phyloP scores from a whole-genome alignment of 2,888 invertebrate species.

The Napeogenes inachia region DNA sequence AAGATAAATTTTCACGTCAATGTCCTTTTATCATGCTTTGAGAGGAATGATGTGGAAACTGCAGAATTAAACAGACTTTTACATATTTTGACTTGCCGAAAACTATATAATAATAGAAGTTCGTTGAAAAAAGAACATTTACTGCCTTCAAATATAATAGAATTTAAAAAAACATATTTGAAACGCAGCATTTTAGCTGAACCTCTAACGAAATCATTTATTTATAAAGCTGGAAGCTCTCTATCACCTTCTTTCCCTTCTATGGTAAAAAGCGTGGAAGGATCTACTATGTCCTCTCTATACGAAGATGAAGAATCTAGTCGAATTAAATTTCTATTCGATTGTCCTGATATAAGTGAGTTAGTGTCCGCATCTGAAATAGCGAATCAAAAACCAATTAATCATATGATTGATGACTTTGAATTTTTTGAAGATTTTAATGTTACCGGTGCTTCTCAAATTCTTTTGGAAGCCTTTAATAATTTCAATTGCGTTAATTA shows the following conservation, averaged over 20 bases:
- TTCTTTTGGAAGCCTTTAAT: slow-evolving; percentile 55
- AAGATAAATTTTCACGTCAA: slow-evolving; percentile 66
- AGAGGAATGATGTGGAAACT: slow-evolving; percentile 59
- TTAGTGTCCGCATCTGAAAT: slow-evolving; percentile 64
- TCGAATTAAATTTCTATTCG: slow-evolving; percentile 54
- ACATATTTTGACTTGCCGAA: slow-evolving; percentile 61
- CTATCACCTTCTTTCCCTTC: slow-evolving; percentile 46
- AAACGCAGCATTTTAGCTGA: slow-evolving; percentile 63
- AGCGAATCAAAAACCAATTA: slow-evolving; percentile 46
- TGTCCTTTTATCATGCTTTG: slow-evolving; percentile 60
- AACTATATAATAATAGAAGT: slow-evolving; percentile 64
- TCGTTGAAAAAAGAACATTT: slow-evolving; percentile 54
- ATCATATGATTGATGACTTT: slow-evolving; percentile 61
- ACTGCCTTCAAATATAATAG: slow-evolving; percentile 43
- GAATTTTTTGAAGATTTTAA: slow-evolving; percentile 66
- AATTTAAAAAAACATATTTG: slow-evolving; percentile 63
- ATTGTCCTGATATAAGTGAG: slow-evolving; percentile 67
- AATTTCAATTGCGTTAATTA: slow-evolving; percentile 67
- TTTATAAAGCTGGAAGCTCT: slow-evolving; percentile 36
- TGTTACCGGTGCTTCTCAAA: slow-evolving; percentile 52
- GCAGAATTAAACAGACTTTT: slow-evolving; percentile 57
- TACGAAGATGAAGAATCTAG: slow-evolving; percentile 38
- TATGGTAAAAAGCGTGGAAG: slow-evolving; percentile 46
- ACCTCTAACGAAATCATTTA: slow-evolving; percentile 46
- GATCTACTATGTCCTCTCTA: slow-evolving; percentile 32